phyloP scores from a whole-genome alignment of 2,888 invertebrate genomes.

The Rhabditophanes sp. region DNA sequence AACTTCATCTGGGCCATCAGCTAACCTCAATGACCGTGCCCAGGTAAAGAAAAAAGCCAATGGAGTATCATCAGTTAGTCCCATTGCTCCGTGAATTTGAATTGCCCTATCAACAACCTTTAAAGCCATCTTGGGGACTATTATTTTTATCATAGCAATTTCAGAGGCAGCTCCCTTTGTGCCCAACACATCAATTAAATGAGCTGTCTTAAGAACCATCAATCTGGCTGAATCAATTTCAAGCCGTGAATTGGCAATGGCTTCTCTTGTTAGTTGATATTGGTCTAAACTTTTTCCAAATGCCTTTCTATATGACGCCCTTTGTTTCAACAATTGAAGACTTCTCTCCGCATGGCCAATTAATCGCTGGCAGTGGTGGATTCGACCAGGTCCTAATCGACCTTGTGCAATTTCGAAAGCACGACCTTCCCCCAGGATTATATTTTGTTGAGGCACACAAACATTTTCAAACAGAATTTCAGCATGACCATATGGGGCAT shows the following conservation, averaged over 20 bases:
- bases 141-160: slow-evolving; percentile 49
- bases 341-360: slow-evolving; percentile 47
- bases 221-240: slow-evolving; percentile 49
- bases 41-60: slow-evolving; percentile 44
- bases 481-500: slow-evolving; percentile 48
- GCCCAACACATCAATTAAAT: slow-evolving; percentile 49
- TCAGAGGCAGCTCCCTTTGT: slow-evolving; percentile 48
- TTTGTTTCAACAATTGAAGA: slow-evolving; percentile 44
- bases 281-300: slow-evolving; percentile 47
- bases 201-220: slow-evolving; percentile 49
- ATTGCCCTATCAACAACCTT: slow-evolving; percentile 44
- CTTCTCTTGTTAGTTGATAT: slow-evolving; percentile 46
- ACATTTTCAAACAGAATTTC: slow-evolving; percentile 49
- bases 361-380: slow-evolving; percentile 50
- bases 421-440: slow-evolving; percentile 48
- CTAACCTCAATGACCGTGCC: slow-evolving; percentile 46
- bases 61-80: slow-evolving; percentile 45
- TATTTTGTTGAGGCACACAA: slow-evolving; percentile 45
- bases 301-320: slow-evolving; percentile 42
- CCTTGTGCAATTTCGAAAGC: slow-evolving; percentile 50
- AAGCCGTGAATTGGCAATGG: slow-evolving; percentile 47
- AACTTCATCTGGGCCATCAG: slow-evolving; percentile 49
- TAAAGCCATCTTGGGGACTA: slow-evolving; percentile 46
- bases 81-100: slow-evolving; percentile 26
- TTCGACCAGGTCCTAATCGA: slow-evolving; percentile 48